Base-by-base conservation (phyloP, 2,113 vertebrate genomes). In the Paradisaea rubra region DNA sequence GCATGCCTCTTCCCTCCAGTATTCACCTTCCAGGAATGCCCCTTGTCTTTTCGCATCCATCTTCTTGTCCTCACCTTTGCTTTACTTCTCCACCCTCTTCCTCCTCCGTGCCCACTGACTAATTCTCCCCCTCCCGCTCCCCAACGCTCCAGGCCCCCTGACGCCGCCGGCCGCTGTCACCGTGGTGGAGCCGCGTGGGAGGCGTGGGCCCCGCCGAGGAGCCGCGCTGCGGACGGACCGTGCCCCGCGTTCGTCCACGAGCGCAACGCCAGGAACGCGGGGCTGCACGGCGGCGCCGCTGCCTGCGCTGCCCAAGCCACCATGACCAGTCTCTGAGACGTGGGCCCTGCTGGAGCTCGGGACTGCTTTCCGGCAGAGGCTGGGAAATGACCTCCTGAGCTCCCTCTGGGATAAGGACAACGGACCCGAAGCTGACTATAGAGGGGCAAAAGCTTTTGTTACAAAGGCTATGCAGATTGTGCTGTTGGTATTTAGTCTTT, bases 41-140 rank as follows among this genome's bases (percentile, higher is more conserved):
- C 10, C 22, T 77, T 73, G 9, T 13, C 56, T 44, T 57, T 82
- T 63, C 6, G 0, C 64, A 27, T 65, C 71, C 2, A 2, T 37
- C 86, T 84, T 77, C 71, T 64, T 6, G 19, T 35, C 88, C 81
- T 80, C 47, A 2, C 76, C 45, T 37, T 78, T 49, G 74, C 65
- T 83, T 84, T 79, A 1, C 85, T 76, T 33, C 42, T 25, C 92
- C 93, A 6, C 87, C 64, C 69, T 60, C 27, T 23, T 54, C 68
- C 76, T 70, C 53, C 60, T 54, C 91, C 52, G 0, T 96, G 94
- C 76, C 90, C 81, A 1, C 60, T 83, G 60, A 98, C 97, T 98
- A 96, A 98, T 95, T 98, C 35, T 98, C 94, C 97, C 97, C 97
- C 97, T 97, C 97, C 97, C 97, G 13, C 97, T 97, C 97, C 97